Evolutionary conservation across 2,888 invertebrate genomes (phyloP).

Genomic region (Conistra vaccinii): DNA sequence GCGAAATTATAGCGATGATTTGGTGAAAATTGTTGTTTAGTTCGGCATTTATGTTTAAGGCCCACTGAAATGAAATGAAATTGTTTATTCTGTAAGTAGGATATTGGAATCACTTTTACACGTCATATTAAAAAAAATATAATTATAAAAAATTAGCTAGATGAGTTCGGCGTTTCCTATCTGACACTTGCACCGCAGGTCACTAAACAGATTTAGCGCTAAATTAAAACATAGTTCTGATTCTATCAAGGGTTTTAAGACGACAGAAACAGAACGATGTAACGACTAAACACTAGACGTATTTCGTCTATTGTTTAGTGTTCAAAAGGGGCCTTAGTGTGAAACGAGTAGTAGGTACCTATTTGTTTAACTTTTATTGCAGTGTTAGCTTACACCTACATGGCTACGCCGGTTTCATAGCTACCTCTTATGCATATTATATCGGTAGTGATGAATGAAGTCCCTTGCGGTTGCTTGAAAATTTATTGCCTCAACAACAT

Average conservation of each 20-base stretch:
- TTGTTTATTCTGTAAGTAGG: no score
- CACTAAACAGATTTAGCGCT: background rate
- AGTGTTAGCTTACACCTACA: background rate
- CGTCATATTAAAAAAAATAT: no score
- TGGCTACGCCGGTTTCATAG: background rate
- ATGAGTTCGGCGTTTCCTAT: no score
- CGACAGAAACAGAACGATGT: background rate
- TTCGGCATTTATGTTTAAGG: background rate
- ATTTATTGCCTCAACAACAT: constrained; percentile 49
- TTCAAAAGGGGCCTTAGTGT: background rate
- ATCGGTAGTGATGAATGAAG: constrained; percentile 55
- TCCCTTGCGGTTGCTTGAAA: constrained; percentile 47
- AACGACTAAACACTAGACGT: no score
- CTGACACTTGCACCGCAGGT: background rate
- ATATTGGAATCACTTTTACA: no score
- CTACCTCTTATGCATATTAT: constrained; percentile 15
- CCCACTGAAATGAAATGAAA: no score
- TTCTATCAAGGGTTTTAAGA: background rate
- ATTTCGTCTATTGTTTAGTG: no score
- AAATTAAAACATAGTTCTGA: background rate
- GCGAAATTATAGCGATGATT: constrained; percentile 10
- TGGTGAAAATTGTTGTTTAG: background rate
- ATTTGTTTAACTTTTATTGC: background rate
- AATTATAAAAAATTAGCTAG: no score
- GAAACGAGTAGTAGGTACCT: background rate